Evolutionary conservation across 2,888 invertebrate species (phyloP), one percentile per base, ranked within the genome.

Genomic region (Cantharis lateralis): DNA sequence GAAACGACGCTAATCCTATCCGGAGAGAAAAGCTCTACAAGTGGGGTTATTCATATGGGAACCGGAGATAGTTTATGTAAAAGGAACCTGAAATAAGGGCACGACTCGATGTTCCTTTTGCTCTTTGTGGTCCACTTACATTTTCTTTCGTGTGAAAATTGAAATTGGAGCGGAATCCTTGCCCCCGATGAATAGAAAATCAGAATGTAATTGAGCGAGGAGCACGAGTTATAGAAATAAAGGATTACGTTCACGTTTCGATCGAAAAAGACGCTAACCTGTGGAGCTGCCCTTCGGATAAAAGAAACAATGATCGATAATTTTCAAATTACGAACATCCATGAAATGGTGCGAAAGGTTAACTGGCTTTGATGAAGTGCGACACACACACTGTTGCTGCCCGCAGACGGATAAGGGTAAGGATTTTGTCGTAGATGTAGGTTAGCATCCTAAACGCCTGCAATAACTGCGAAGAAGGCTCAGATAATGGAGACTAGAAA

Each of bases 21-120:
- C 72, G 66, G 72, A 72, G 72, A 72, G 72, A 66, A 72, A 72
- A 72, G 66, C 66, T 64, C 64, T 66, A 72, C 72, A 66, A 68
- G 64, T 66, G 28, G 32, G 26, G 28, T 72, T 72, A 68, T 66
- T 66, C 64, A 66, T 66, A 66, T 66, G 64, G 64, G 64, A 24
- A 66, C 64, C 64, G 64, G 64, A 66, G 64, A 66, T 20, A 66
- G 64, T 66, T 66, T 66, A 66, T 20, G 18, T 66, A 20, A 66
- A 66, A 63, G n/a, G 48, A 48, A 15, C 16, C 13, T 24, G n/a
- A 66, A 66, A 66, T 24, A n/a, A 66, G 24, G 20, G 24, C 18
- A 66, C 64, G 64, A 20, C 64, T 66, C 16, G 18, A 20, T 66
- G 24, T 20, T 16, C 64, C 15, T 15, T 66, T 20, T 66, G n/a